Base-by-base conservation (phyloP, 2,888 invertebrate genomes). In the Branchellion lobata region DNA sequence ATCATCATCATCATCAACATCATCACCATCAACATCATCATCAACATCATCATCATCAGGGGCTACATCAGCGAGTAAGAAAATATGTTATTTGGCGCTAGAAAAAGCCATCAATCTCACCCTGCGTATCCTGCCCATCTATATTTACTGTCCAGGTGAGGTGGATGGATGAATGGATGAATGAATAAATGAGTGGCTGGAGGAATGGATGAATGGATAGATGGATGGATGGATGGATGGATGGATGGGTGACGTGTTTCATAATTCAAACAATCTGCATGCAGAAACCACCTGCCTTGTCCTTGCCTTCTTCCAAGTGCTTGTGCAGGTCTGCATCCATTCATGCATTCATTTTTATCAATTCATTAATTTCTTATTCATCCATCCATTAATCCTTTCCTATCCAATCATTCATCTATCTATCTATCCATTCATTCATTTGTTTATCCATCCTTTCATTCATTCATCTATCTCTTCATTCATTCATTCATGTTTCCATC, bases 71-170 rank as follows among this genome's bases (percentile, higher is more conserved):
- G 11, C 61, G 14, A 57, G 61, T n/a, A 57, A 57, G 61, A 57
- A 57, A n/a, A 14, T 57, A 57, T 57, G 61, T 57, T 57, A 57
- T 57, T 24, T 57, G 61, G 21, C 61, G 8, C 24, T 57, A 8
- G 61, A 57, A n/a, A 57, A 57, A n/a, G 61, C 61, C 24, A 57
- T 57, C 21, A 57, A 57, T n/a, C 61, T 57, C 24, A 57, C 61
- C 21, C 24, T 57, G 8, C 61, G 61, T 57, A 5, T 57, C 24
- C n/a, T 57, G n/a, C 61, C 61, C 61, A 57, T 57, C 61, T 57
- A 57, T n/a, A 57, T 57, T n/a, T 24, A 57, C n/a, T 57, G n/a
- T 57, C n/a, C 61, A 3, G 61, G 61, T 57, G 40, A 40, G 40
- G 40, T 5, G 40, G 40, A 40, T 5, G 40, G 40, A 8, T 40